Evolutionary conservation across 30 jellyfish, hydroid and myxozoan species (phyloP), one percentile per base, ranked within the genome.

Genomic region (Hydra vulgaris): DNA sequence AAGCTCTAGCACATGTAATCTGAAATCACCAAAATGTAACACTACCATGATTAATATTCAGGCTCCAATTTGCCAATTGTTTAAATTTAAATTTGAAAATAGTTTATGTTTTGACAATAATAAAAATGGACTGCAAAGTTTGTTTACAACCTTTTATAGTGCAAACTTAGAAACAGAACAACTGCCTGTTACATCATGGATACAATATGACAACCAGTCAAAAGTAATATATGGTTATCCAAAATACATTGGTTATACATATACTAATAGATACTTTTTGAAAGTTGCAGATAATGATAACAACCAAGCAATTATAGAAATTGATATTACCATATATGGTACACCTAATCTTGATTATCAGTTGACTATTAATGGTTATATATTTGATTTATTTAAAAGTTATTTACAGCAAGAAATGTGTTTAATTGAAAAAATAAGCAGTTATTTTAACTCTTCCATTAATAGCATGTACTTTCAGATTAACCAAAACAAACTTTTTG

Each of bases 161-260:
- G 40, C 71, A 15, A 75, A 56, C 21, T n/a, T 17, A 18, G 40
- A 26, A 71, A 21, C 68, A n/a, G 26, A 69, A 7, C 8, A 7
- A 8, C 26, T 79, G 20, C 71, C 85, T 0, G 12, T 23, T 5
- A 12, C 89, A 25, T 85, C 96, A 23, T 90, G 97, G 97, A 27
- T 90, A 73, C 97, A 90, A 70, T 79, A 84, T 12, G 90, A 90
- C 77, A n/a, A 54, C 23, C 23, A n/a, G 0, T 55, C 66, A 1
- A 78, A 26, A 71, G 73, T 79, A 7, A 81, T 90, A 15, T 85
- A 66, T 55, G 97, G 92, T 18, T 76, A 86, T 71, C 94, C 90
- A 18, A 88, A 82, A 27, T 72, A 71, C 53, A 86, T 26, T 18
- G 74, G 55, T 54, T 16, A 55, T 1, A 74, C 70, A n/a, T 20